Conservation (phyloP, 2,888 invertebrate genomes). For the Amphipoea oculea region DNA sequence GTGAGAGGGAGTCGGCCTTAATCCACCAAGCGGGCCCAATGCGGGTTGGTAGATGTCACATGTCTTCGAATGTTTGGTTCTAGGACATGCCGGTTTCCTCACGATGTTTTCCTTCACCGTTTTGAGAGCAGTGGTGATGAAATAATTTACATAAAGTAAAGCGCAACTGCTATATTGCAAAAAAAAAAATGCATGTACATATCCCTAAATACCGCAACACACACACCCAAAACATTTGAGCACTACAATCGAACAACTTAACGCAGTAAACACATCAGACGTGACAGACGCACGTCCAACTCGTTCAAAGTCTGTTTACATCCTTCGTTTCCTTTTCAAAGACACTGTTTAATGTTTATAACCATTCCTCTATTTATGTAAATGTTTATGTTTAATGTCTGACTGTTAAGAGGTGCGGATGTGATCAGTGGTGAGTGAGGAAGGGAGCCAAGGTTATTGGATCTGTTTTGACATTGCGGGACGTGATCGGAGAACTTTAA, state of each 20-base stretch:
- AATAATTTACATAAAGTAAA: too few species aligned
- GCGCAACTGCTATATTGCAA: too few species aligned
- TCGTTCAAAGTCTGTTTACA: slow-evolving; percentile 54
- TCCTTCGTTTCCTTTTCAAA: slow-evolving; percentile 42
- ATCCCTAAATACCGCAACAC: neutral
- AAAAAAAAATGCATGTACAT: neutral
- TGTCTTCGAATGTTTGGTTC: too few species aligned
- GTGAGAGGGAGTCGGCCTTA: too few species aligned
- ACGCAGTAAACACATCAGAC: slow-evolving; percentile 44
- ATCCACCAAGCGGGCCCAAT: too few species aligned
- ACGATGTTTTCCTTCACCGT: too few species aligned
- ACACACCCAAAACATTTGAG: slow-evolving; percentile 23
- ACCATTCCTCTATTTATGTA: slow-evolving; percentile 49
- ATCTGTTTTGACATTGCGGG: neutral
- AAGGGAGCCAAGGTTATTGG: slow-evolving; percentile 44
- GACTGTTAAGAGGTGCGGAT: slow-evolving; percentile 29
- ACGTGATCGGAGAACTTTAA: neutral
- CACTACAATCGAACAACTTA: slow-evolving; percentile 33
- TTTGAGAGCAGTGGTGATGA: too few species aligned
- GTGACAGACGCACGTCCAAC: slow-evolving; percentile 50
- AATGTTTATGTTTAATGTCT: slow-evolving; percentile 52
- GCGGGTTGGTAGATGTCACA: too few species aligned
- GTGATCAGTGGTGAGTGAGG: slow-evolving; percentile 7
- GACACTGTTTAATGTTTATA: slow-evolving; percentile 40
- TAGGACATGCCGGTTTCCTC: too few species aligned